Conservation (phyloP, 2,113 vertebrate species). For the Pygoscelis adeliae region DNA sequence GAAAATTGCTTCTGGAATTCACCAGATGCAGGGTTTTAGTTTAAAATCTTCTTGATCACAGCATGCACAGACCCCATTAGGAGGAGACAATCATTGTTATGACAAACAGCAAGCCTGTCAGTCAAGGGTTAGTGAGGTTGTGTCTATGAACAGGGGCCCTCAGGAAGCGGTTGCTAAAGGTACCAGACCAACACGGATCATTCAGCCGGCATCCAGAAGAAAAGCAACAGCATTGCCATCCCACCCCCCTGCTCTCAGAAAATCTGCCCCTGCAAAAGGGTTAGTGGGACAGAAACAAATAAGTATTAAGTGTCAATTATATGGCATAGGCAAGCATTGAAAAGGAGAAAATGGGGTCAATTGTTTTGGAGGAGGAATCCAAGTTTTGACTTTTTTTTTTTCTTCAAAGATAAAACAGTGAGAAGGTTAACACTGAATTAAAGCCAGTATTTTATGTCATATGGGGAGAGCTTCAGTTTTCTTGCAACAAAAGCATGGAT, state of each 20-base stretch:
- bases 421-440: background rate
- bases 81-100: background rate
- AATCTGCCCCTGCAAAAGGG: background rate
- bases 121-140: background rate
- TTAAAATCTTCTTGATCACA: background rate
- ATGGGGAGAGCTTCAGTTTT: background rate
- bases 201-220: background rate
- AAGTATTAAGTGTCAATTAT: background rate
- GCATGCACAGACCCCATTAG: background rate
- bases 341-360: background rate
- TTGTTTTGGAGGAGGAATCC: background rate
- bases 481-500: background rate
- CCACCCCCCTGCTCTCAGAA: background rate
- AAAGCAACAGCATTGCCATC: background rate
- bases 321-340: background rate
- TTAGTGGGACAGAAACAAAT: background rate
- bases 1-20: background rate
- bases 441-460: background rate
- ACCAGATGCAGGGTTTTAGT: background rate
- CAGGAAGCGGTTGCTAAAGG: fast-evolving
- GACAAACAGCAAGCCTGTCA: background rate
- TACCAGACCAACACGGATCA: fast-evolving
- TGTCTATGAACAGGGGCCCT: background rate
- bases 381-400: background rate
- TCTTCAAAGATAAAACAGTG: background rate